These are phyloP conservation scores for Petaurus breviceps DNA, from an alignment of 2,113 vertebrate genomes.

Conservation along the genomic window DNA sequence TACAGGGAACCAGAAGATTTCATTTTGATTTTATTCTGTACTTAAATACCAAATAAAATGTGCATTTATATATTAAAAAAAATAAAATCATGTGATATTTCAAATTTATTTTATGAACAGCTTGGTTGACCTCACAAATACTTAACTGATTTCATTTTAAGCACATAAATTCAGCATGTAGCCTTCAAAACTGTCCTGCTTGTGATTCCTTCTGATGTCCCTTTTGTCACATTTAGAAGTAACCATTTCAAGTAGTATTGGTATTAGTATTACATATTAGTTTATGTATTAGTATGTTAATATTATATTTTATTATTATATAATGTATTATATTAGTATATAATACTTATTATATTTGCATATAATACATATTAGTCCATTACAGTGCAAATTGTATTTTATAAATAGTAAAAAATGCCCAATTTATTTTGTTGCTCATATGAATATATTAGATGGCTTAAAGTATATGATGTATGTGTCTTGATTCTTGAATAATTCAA, in stretches of 20 bases:
- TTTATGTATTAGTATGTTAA: too few species aligned
- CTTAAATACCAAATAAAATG: background rate
- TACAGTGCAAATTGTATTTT: background rate
- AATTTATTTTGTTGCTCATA: background rate
- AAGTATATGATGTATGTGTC: background rate
- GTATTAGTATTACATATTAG: too few species aligned
- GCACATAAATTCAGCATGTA: background rate
- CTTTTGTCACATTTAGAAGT: background rate
- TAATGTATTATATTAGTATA: too few species aligned
- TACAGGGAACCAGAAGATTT: background rate
- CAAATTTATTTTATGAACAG: background rate
- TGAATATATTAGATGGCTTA: background rate
- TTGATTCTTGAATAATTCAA: background rate
- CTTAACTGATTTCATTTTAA: background rate
- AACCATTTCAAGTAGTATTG: too few species aligned
- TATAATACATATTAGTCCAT: too few species aligned
- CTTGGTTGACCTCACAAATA: background rate
- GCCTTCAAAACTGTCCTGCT: background rate
- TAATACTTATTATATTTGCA: too few species aligned
- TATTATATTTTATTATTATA: too few species aligned
- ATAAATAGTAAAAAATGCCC: background rate
- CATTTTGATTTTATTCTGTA: background rate
- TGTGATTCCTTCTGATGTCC: background rate
- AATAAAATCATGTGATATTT: background rate
- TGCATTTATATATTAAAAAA: background rate